Evolutionary conservation across 2,113 vertebrate species (phyloP).

Genomic region (Daphoenositta chrysoptera): DNA sequence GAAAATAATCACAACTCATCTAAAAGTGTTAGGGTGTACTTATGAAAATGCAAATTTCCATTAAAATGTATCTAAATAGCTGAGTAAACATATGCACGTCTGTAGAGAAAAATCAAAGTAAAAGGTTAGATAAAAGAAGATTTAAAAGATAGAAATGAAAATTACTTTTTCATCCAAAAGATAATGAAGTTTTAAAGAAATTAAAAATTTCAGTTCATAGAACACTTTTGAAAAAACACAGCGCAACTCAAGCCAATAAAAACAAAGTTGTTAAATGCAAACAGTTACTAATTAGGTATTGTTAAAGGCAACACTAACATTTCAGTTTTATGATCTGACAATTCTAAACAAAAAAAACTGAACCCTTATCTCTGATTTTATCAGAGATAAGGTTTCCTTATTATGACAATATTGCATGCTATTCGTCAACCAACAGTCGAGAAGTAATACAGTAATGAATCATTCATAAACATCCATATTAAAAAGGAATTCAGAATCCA

Average conservation of each 20-base stretch:
- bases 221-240: slow-evolving; percentile 12
- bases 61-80: slow-evolving; percentile 59
- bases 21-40: slow-evolving; percentile 11
- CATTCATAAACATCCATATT: not conserved
- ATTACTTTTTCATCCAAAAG: slow-evolving; percentile 66
- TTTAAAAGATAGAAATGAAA: slow-evolving; percentile 61
- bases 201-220: slow-evolving; percentile 2
- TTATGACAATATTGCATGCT: not conserved
- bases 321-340: slow-evolving; percentile 33
- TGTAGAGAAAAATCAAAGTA: slow-evolving; percentile 53
- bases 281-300: slow-evolving; percentile 53
- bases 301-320: slow-evolving; percentile 35
- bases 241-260: slow-evolving; percentile 36
- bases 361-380: not conserved
- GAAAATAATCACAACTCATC: slow-evolving; percentile 23
- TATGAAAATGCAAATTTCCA: slow-evolving; percentile 51
- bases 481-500: not conserved
- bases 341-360: not conserved
- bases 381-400: not conserved
- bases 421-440: not conserved
- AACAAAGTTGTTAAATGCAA: slow-evolving; percentile 24
- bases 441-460: not conserved
- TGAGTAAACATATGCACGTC: not conserved
- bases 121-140: slow-evolving; percentile 41
- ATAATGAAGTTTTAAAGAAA: slow-evolving; percentile 69